Evolutionary conservation across 2,797 vertebrate species (phyloP), one percentile per base, ranked within the genome.

Genomic region (Falco berigora): DNA sequence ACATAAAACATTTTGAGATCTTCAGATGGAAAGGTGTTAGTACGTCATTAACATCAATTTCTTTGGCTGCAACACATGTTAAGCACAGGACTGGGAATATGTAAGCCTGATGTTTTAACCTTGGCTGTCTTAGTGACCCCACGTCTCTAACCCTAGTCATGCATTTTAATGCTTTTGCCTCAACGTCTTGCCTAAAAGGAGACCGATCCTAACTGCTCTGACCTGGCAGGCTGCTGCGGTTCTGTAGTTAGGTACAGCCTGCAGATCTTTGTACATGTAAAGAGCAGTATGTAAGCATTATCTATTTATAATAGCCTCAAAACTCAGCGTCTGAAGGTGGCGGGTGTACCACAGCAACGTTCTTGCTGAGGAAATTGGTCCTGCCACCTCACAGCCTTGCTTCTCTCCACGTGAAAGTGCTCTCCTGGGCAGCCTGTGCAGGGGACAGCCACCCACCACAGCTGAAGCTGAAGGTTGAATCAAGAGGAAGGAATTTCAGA

Each of bases 1-100:
- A 74, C 46, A 78, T 69, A 95, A 95, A 94, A 38, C 61, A 71
- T 79, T 92, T 42, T 61, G 47, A 93, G 52, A 76, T 88, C 55
- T 93, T 96, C 85, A 66, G 28, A 73, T 88, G 69, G 69, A 91
- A 90, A 94, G 64, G 28, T 24, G 23, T 91, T 92, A 87, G 44
- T 67, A 44, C 0, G 0, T 71, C 69, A 86, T 92, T 96, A 95
- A 82, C 49, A 74, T 87, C 22, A 71, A 12, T 89, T 92, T 95
- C 46, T 93, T 67, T 71, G 63, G 19, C 76, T 61, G 62, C 82
- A 66, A 90, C 34, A 34, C 44, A 59, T 18, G 40, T 86, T 82
- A 94, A 94, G 47, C 55, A 67, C 62, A 90, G 55, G 63, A 67
- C 30, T 50, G 71, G 90, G 80, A 95, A 90, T 92, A 59, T 15